Evolutionary conservation across 2,888 invertebrate species (phyloP), one percentile per base, ranked within the genome.

Genomic region (Macaria liturata): DNA sequence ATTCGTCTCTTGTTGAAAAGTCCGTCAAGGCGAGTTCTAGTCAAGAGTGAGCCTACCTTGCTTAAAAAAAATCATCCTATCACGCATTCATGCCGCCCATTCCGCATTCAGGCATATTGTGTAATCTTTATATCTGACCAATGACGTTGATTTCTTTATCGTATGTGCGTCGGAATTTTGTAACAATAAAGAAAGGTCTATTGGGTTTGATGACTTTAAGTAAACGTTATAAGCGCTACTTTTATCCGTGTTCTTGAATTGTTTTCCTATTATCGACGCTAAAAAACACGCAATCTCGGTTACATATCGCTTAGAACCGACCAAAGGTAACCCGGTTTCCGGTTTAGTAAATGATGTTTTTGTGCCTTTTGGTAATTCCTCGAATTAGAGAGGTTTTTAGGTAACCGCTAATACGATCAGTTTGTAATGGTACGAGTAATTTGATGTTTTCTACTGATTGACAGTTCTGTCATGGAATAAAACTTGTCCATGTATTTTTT

Each of bases 221-320:
- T 57, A 59, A 59, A 57, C 52, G 54, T 57, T 57, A 52, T 57
- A 51, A 51, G 54, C 50, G 50, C 46, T 54, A 51, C 54, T 57
- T 51, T 54, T 52, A 60, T 56, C 45, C 44, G 9, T 46, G 55
- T 52, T 55, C 55, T 55, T 46, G 43, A 52, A 32, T 49, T 31
- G 59, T 60, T 49, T 49, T 52, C 48, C 48, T 59, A 43, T 56
- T 60, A 51, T 9, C 48, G 48, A 48, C 31, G 46, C 45, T 40
- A 48, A 51, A 43, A 9, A 44, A 48, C 34, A 40, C 45, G 49
- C 46, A 45, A 52, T 55, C 47, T 4, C 49, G 42, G 30, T 7
- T 32, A 55, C 45, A 51, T 20, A 51, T 51, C 40, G 34, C 40
- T 49, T 37, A 6, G 9, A 7, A 46, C 42, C 32, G 34, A 51